Base-by-base conservation (phyloP, 2,797 vertebrate species). In the Enteromius treurensis region DNA sequence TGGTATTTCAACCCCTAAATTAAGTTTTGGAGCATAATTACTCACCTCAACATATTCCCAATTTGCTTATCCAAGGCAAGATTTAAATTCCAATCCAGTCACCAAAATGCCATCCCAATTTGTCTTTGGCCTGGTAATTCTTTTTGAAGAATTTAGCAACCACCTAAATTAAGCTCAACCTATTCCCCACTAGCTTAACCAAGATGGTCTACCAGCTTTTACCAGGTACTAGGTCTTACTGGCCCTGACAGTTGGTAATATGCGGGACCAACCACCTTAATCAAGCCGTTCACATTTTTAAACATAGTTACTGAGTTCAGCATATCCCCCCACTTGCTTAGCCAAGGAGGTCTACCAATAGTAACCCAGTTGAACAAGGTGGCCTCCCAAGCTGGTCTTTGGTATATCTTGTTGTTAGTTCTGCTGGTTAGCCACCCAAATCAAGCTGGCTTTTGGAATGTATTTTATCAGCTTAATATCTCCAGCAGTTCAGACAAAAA, bases 21-120 rank as follows among this genome's bases (percentile, higher is more conserved):
- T 15, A 49, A 51, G 26, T 73, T 75, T 55, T 55, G 29, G 3
- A 75, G n/a, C 49, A 75, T n/a, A 37, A 21, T 75, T 37, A 75
- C n/a, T 37, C 11, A 23, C 13, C 49, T 75, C 4, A 73, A 53
- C 29, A 34, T 32, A 34, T 45, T 32, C 4, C 26, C 17, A 3
- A 32, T 5, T 45, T 42, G n/a, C 67, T 69, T 45, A 23, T 21
- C 5, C 13, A 73, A 73, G 29, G 29, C 11, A 34, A 21, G 11
- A 10, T 21, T 29, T 26, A 47, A 21, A 29, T 71, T 71, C 15
- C 2, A 17, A 32, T 47, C 13, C 1, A n/a, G 13, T 23, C n/a
- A 69, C 11, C 68, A 45, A 47, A 45, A 70, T 70, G 40, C 23
- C 40, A 8, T 45, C n/a, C n/a, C 15, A 1, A 2, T 19, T 11